Base-by-base conservation (phyloP, 23 tunicate species). In the Halocynthia aurantium region DNA sequence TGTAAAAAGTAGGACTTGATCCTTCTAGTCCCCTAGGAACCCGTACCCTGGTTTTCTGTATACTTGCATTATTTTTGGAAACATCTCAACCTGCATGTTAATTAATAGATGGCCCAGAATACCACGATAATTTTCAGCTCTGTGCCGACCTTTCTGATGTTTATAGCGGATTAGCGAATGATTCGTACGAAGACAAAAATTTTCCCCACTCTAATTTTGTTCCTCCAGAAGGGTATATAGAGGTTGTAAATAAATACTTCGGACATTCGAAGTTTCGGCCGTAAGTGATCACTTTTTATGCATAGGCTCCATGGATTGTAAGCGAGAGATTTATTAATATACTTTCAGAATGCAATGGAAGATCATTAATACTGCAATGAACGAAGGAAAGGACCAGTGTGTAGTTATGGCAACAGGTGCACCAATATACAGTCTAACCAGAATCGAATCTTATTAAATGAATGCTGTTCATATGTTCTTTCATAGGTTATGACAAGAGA, bases 331-430 rank as follows among this genome's bases (percentile, higher is more conserved):
- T 13, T 72, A n/a, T 18, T 68, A 1, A 50, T 72, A 0, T 80
- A 52, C 15, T 81, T 75, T 51, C 57, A 92, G 98, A 20, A 92
- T 92, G 98, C 99, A 96, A 79, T 89, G 96, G 99, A 89, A 85
- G 68, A 89, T 96, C 13, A 96, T 96, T 61, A 86, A 96, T 81
- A 79, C 91, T 19, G 96, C 95, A 15, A 63, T 89, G 51, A 96
- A 92, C 75, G 98, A 89, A 13, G 87, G 87, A 8, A 61, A 91
- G 52, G 99, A 96, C 75, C 99, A 96, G 72, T 91, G 95, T 61
- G 99, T 85, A 56, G 96, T 96, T 51, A 96, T 96, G 99, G 99
- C 99, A 54, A 89, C 99, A 53, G 97, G 97, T 90, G 67, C 31
- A 57, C 51, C 50, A 56, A 67, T 62, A 11, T 67, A 67, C 72